phyloP scores from a whole-genome alignment of 2,113 vertebrate genomes.

The Oryzias curvinotus region DNA sequence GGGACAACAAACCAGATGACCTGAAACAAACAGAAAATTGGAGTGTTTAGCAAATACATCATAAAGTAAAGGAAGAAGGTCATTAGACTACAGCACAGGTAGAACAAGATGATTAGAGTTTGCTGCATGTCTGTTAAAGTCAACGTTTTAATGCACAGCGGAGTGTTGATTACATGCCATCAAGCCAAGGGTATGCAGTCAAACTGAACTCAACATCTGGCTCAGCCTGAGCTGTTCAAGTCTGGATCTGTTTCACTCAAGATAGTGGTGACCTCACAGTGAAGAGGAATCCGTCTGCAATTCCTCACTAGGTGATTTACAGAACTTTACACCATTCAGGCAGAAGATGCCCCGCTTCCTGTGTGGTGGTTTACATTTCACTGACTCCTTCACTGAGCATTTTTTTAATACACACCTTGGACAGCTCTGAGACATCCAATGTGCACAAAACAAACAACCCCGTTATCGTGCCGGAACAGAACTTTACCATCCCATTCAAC shows the following conservation, averaged over 20 bases:
- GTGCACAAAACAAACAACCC: slow-evolving; percentile 32
- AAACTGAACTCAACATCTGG: slow-evolving; percentile 75
- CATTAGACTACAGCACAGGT: not conserved
- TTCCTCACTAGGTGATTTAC: slow-evolving; percentile 70
- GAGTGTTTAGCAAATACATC: slow-evolving; percentile 6
- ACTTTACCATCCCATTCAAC: slow-evolving; percentile 26
- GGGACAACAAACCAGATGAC: slow-evolving; percentile 28
- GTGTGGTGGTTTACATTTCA: slow-evolving; percentile 44
- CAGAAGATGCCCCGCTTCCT: slow-evolving; percentile 30
- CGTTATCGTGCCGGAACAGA: slow-evolving; percentile 14
- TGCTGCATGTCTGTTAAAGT: slow-evolving; percentile 4
- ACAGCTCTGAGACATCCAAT: slow-evolving; percentile 1
- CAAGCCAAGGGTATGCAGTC: slow-evolving; percentile 17
- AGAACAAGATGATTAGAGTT: not conserved
- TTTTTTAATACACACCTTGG: slow-evolving; percentile 43
- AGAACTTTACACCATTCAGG: slow-evolving; percentile 56
- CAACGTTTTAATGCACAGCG: not conserved
- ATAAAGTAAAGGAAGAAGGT: slow-evolving; percentile 8
- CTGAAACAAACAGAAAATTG: slow-evolving; percentile 57
- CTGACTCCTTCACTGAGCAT: slow-evolving; percentile 62
- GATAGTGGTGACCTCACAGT: slow-evolving; percentile 71
- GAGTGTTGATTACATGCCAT: slow-evolving; percentile 22
- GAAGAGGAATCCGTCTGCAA: slow-evolving; percentile 70
- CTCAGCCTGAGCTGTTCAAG: slow-evolving; percentile 68
- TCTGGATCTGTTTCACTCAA: slow-evolving; percentile 79